phyloP scores from a whole-genome alignment of 2,888 invertebrate genomes.

The Dynastes maya region DNA sequence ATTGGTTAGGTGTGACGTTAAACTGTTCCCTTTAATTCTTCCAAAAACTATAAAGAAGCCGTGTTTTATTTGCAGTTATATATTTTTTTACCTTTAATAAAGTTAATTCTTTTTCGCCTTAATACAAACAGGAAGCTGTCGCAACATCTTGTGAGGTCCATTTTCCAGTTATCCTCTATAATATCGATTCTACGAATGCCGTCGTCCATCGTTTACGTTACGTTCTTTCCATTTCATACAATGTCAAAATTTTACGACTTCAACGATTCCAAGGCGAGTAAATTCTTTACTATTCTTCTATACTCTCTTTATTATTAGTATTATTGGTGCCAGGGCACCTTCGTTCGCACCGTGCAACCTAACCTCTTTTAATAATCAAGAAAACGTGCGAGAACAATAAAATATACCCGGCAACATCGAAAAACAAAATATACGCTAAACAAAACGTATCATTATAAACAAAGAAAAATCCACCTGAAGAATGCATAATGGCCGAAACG shows the following conservation, averaged over 20 bases:
- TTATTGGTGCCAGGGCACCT: background rate
- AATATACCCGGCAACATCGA: constrained; percentile 49
- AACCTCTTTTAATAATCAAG: background rate
- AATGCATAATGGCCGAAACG: constrained; percentile 59
- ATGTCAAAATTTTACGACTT: constrained; percentile 36
- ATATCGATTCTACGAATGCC: constrained; percentile 36
- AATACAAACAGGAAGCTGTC: constrained; percentile 17
- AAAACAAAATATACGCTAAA: constrained; percentile 50
- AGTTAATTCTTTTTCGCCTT: too few species aligned
- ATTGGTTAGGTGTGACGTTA: background rate
- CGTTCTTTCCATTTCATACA: constrained; percentile 24
- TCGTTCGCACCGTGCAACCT: background rate
- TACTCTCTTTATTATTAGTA: constrained; percentile 24
- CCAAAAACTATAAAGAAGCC: too few species aligned
- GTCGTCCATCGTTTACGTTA: constrained; percentile 6
- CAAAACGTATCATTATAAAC: constrained; percentile 31
- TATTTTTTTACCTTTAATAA: too few species aligned
- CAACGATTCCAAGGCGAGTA: background rate
- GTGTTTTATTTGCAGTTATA: too few species aligned
- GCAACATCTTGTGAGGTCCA: constrained; percentile 38
- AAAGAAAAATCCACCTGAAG: constrained; percentile 28
- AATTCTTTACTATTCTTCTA: constrained; percentile 15
- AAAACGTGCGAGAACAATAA: constrained; percentile 59
- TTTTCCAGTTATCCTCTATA: constrained; percentile 31
- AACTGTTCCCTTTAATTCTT: background rate